Base-by-base conservation (phyloP, 1,140 invertebrate genomes). In the Adoxophyes honmai region DNA sequence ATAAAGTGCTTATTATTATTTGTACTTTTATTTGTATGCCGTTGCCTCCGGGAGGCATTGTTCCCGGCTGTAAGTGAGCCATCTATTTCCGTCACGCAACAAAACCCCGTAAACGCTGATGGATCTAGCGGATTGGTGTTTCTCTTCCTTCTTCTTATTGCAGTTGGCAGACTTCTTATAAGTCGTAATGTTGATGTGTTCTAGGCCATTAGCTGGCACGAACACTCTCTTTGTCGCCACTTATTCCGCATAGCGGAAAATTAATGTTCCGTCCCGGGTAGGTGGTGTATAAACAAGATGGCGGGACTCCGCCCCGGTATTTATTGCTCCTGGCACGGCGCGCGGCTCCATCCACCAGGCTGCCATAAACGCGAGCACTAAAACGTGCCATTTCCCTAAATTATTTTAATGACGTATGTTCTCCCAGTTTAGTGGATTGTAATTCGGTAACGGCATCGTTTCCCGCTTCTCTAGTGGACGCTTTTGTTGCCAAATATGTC, bases 361-460 rank as follows among this genome's bases (percentile, higher is more conserved):
- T 62, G 55, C 60, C 66, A 73, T 78, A 72, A 78, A 81, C 62
- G 70, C 70, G 66, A 68, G 51, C 66, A 74, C 62, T 73, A 70
- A 76, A 79, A 76, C 67, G 66, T 72, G 70, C 68, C 64, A 67
- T 77, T 81, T 75, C 57, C 70, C 66, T 71, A 74, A 77, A 81
- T 82, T 77, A 81, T 75, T 79, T 78, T 71, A 75, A 82, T 81
- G 78, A 77, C 67, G 71, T 74, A 78, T 69, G 62, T 60, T 70
- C 61, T 53, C 60, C 35, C 57, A 55, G 53, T 72, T 73, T 69
- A 66, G 52, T 62, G 64, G 66, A 66, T 71, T 70, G 61, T 73
- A 73, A 70, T 73, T 73, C 58, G 55, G 69, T 70, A 62, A 61
- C 62, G 66, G 66, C 60, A 72, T 69, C 62, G 66, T 56, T 73